phyloP scores from a whole-genome alignment of 2,888 invertebrate species.

The Diarsia mendica region DNA sequence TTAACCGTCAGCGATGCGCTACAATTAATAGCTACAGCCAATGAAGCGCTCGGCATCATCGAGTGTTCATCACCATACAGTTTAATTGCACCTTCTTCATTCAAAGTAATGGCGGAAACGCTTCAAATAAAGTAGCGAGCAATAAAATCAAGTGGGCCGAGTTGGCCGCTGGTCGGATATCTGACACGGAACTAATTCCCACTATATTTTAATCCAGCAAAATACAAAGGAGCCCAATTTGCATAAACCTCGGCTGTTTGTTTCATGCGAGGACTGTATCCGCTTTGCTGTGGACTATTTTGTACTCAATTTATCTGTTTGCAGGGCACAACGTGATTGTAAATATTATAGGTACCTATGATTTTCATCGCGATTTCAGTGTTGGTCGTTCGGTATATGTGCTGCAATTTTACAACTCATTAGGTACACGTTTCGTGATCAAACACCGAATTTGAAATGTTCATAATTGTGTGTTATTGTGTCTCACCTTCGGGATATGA shows the following conservation, averaged over 20 bases:
- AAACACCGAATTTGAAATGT: constrained; percentile 55
- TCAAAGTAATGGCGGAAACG: constrained; percentile 71
- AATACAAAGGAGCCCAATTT: constrained; percentile 90
- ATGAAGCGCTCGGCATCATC: constrained; percentile 33
- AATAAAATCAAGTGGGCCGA: constrained; percentile 83
- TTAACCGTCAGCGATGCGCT: background rate
- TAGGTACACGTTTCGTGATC: constrained; percentile 52
- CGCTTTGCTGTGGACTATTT: constrained; percentile 85
- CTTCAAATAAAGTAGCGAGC: constrained; percentile 80
- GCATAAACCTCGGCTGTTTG: constrained; percentile 89
- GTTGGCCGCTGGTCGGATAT: constrained; percentile 79
- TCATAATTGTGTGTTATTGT: constrained; percentile 36
- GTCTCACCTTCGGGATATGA: constrained; percentile 6
- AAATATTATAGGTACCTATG: constrained; percentile 73
- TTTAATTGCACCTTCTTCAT: constrained; percentile 67
- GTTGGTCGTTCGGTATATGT: constrained; percentile 40
- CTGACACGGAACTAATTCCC: constrained; percentile 89
- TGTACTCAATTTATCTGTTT: constrained; percentile 86
- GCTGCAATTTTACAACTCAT: constrained; percentile 63
- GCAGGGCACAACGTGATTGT: constrained; percentile 71
- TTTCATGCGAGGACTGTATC: constrained; percentile 88
- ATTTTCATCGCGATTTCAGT: constrained; percentile 53
- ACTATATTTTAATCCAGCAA: constrained; percentile 89
- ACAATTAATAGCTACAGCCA: constrained; percentile 29
- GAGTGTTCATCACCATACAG: constrained; percentile 51